phyloP scores from a whole-genome alignment of 2,888 invertebrate genomes.

The Sycophila texana region DNA sequence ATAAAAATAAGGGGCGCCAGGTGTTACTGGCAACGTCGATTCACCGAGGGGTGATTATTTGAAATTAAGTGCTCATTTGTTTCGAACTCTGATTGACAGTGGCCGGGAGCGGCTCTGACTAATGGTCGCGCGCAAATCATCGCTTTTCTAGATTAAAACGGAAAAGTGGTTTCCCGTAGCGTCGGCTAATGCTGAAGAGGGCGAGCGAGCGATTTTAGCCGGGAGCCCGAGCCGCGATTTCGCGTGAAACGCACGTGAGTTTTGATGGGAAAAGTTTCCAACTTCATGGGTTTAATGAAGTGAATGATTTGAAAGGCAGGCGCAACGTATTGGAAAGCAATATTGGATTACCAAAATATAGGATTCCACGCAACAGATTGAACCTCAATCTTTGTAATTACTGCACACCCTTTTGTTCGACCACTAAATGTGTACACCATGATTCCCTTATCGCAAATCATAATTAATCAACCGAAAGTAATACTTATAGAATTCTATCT shows the following conservation, averaged over 20 bases:
- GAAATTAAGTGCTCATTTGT: no score
- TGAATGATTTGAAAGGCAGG: conserved; percentile 18
- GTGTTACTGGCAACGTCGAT: no score
- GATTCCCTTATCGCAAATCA: no score
- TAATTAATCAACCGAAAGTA: no score
- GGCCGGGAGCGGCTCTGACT: no score
- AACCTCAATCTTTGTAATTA: conserved; percentile 5
- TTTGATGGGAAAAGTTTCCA: conserved; percentile 17
- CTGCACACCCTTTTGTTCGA: no score
- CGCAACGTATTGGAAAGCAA: conserved; percentile 17
- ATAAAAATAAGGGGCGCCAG: no score
- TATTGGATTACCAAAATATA: conserved; percentile 5
- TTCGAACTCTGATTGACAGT: no score
- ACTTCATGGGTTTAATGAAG: conserved; percentile 11
- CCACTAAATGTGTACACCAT: no score
- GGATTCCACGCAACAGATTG: conserved; percentile 3
- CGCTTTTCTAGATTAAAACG: conserved; percentile 1
- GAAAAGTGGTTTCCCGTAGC: not conserved
- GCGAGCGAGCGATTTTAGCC: no score
- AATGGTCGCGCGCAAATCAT: no score
- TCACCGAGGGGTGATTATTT: not conserved
- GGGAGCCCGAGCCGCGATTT: not conserved
- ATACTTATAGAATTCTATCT: no score
- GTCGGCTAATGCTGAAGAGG: not conserved
- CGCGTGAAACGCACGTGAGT: not conserved